Base-by-base conservation (phyloP, 53 echinoderm and acorn worm genomes). In the Paracentrotus lividus region DNA sequence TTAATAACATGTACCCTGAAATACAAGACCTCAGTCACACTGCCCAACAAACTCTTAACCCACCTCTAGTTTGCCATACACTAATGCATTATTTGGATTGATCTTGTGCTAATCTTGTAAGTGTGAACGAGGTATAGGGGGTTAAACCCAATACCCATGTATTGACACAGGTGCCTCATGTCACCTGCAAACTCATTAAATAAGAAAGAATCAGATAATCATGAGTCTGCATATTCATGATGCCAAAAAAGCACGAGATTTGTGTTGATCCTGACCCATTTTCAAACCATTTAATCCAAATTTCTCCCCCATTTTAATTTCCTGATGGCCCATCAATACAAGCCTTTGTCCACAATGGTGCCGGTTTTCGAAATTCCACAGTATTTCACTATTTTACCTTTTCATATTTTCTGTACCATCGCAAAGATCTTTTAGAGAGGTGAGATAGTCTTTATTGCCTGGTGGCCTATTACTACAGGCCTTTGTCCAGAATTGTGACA, bases 181-280 rank as follows among this genome's bases (percentile, higher is more conserved):
- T 40, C 72, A 72, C 72, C 72, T 72, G 72, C 36, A 72, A 18
- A 6, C 72, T 27, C 61, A 61, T 61, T 29, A 61, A 61, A 0
- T 26, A 40, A 38, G 72, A 4, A 72, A 31, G 66, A 72, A 72
- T 5, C 14, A 9, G 27, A 72, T 29, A 40, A 72, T 72, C 72
- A 72, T 72, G 72, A 5, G 18, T 72, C 72, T 72, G 72, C 72
- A 72, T 72, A 72, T 72, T 72, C 72, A 72, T 72, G 72, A 72
- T 38, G 72, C 20, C 32, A 38, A 72, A 72, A n/a, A 36, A 72
- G 72, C 40, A 16, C 18, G 72, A 72, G 72, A 72, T 40, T 72
- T 72, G 5, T 72, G 72, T 72, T 72, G 72, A 36, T 72, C 40
- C 72, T 40, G 72, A 72, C 72, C 72, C 38, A 72, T 72, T 72